Conservation (phyloP, 2,113 vertebrate species). For the Thomomys bottae region DNA sequence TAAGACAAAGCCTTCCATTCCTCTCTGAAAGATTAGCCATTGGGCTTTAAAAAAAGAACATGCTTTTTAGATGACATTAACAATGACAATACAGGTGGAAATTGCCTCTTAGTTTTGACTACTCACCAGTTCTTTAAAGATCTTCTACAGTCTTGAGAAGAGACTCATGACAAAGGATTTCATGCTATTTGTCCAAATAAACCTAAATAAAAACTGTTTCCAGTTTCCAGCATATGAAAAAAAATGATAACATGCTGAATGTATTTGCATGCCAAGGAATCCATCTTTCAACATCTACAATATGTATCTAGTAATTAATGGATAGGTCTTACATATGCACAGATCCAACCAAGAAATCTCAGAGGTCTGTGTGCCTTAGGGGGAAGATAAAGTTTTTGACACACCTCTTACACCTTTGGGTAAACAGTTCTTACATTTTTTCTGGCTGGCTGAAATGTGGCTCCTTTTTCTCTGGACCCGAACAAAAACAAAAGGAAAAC, state of each 20-base stretch:
- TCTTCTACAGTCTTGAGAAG: background rate
- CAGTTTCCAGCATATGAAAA: constrained; percentile 3
- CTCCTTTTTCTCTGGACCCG: background rate
- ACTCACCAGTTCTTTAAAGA: background rate
- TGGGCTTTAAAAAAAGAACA: background rate
- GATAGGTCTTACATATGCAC: constrained; percentile 4
- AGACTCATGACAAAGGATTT: background rate
- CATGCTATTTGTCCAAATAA: constrained; percentile 25
- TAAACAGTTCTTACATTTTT: background rate
- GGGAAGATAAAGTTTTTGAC: constrained; percentile 28
- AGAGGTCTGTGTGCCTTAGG: background rate
- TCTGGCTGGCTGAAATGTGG: background rate
- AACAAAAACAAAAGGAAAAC: background rate
- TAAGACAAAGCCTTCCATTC: background rate
- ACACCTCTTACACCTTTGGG: background rate
- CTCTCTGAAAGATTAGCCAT: background rate
- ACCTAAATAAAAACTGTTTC: background rate
- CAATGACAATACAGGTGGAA: background rate
- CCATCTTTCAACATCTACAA: constrained; percentile 28
- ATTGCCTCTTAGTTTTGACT: background rate
- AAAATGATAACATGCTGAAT: constrained; percentile 12
- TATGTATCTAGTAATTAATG: constrained; percentile 47
- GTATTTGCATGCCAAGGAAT: constrained; percentile 54
- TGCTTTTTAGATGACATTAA: background rate
- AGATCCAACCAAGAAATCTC: constrained; percentile 5